Percentiles rank a stretch among this genome's conserved stretches.
These are phyloP conservation scores for Cremastobaeus sp. DNA, from an alignment of 2,888 invertebrate genomes.

Conservation along the genomic window DNA sequence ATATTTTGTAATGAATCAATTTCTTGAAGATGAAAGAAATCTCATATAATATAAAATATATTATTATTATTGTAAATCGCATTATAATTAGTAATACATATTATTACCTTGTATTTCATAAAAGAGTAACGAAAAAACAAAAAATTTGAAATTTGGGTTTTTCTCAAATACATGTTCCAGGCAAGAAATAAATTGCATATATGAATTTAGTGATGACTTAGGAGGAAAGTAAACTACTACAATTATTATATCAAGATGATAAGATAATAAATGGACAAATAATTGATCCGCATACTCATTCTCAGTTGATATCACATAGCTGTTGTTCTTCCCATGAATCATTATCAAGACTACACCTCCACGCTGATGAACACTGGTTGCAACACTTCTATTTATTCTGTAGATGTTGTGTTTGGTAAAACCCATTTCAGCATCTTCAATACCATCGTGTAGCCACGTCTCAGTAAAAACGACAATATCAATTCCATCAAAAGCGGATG, in stretches of 20 bases:
- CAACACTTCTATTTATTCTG: not conserved
- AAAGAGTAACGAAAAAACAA: too few relatives aligned
- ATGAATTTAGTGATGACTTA: too few relatives aligned
- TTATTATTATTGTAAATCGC: too few relatives aligned
- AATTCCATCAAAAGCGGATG: not conserved
- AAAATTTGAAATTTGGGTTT: too few relatives aligned
- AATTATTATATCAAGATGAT: not conserved
- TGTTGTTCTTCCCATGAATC: not conserved
- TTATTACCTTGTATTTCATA: too few relatives aligned
- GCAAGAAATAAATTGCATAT: too few relatives aligned
- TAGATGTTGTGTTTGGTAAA: not conserved
- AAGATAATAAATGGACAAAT: not conserved
- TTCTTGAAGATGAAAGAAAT: too few relatives aligned
- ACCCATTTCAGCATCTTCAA: not conserved
- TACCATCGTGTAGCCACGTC: constrained; percentile 1
- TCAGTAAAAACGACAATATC: not conserved
- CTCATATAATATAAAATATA: too few relatives aligned
- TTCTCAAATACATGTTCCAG: too few relatives aligned
- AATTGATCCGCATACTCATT: not conserved
- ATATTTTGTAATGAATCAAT: too few relatives aligned
- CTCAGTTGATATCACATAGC: not conserved
- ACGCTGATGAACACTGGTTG: not conserved
- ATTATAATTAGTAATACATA: too few relatives aligned
- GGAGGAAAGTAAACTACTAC: not conserved
- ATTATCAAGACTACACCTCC: not conserved